Evolutionary conservation across 2,888 invertebrate species (phyloP), one percentile per base, ranked within the genome.

Genomic region (Lycaena phlaeas): DNA sequence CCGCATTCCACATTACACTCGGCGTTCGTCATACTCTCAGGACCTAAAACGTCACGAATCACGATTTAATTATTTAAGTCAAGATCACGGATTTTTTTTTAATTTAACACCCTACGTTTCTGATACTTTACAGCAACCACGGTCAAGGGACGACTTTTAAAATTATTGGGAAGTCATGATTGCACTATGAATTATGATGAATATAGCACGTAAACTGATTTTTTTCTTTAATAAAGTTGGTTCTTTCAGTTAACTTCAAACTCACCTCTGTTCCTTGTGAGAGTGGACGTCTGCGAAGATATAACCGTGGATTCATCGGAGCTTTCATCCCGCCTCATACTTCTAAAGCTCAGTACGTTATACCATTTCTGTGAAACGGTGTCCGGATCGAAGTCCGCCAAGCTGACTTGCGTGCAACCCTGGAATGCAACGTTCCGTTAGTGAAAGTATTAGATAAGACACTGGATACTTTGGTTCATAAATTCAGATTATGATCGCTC

Each of bases 221-320:
- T n/a, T n/a, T n/a, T n/a, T n/a, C n/a, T n/a, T n/a, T n/a, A n/a
- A n/a, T n/a, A n/a, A n/a, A n/a, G n/a, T n/a, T n/a, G n/a, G n/a
- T n/a, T n/a, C n/a, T n/a, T n/a, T n/a, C n/a, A n/a, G n/a, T n/a
- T n/a, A n/a, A n/a, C n/a, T n/a, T n/a, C n/a, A n/a, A n/a, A n/a
- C 29, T 38, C 2, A 73, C 87, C 90, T 86, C 92, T 92, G 76
- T 95, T 97, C 59, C 97, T 89, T 11, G 97, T 97, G 15, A 97
- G 86, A 0, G 97, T 98, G 1, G 97, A 97, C 1, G 97, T 96
- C 72, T 97, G 97, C 7, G 97, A 97, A 2, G 97, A 95, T 54
- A 97, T 97, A 50, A 97, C 95, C 0, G 97, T 97, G 12, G 96
- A 96, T 68, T 98, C 97, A 68, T 98, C 97, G 14, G 96, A 96